Conservation (phyloP, 1,140 invertebrate genomes). For the Lucilia sericata region DNA sequence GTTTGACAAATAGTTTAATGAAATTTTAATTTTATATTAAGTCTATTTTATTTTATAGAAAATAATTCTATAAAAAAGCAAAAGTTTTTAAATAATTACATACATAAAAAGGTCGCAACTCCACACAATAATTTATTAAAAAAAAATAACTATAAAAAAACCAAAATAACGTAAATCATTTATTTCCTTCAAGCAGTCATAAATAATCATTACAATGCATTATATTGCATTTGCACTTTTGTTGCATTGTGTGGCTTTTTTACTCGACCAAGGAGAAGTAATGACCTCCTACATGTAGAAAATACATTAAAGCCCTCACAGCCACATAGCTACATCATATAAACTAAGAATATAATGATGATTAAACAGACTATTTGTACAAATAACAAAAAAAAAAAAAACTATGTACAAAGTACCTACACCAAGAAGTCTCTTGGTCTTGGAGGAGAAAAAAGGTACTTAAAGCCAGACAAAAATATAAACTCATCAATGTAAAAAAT, state of each 20-base stretch:
- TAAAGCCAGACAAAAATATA: conserved; percentile 2
- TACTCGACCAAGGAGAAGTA: not conserved
- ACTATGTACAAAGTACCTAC: not conserved
- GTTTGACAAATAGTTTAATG: too few species aligned
- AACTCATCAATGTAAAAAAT: conserved; percentile 12
- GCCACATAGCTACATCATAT: not conserved
- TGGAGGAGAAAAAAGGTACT: not conserved
- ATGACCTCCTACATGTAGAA: conserved; percentile 6
- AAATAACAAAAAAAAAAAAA: too few species aligned
- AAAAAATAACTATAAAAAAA: too few species aligned
- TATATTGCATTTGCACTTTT: too few species aligned
- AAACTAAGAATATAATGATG: conserved; percentile 25
- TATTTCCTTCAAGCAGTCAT: too few species aligned
- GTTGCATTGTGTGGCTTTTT: not conserved
- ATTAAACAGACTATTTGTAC: not conserved
- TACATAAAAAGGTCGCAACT: too few species aligned
- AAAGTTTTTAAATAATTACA: too few species aligned
- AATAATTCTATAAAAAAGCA: too few species aligned
- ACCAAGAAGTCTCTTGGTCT: not conserved
- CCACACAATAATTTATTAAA: too few species aligned
- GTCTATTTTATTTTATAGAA: too few species aligned
- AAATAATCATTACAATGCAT: conserved; percentile 5
- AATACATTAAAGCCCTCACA: not conserved
- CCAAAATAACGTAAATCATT: too few species aligned
- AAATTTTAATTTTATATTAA: too few species aligned